Evolutionary conservation across 2,888 invertebrate genomes (phyloP).

Genomic region (Spilosoma lubricipeda): DNA sequence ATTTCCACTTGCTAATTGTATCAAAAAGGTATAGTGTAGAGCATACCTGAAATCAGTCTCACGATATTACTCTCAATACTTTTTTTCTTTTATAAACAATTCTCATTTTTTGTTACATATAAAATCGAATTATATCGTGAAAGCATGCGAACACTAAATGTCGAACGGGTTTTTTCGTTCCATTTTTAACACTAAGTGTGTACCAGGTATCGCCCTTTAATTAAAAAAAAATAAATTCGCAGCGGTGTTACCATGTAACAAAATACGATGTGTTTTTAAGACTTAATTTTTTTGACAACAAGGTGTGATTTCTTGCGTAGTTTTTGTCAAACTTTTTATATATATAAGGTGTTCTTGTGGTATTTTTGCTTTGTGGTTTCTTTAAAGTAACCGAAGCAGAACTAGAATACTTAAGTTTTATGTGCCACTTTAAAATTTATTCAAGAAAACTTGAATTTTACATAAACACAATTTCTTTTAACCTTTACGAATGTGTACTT

Average conservation of each 20-base stretch:
- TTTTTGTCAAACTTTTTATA: constrained; percentile 12
- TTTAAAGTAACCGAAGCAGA: not conserved
- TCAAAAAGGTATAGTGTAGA: no score
- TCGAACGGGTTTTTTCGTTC: constrained; percentile 47
- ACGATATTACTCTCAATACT: not conserved
- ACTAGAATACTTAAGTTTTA: not conserved
- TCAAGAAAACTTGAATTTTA: not conserved
- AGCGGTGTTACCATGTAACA: constrained; percentile 53
- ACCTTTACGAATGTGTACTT: not conserved
- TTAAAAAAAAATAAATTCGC: constrained; percentile 40
- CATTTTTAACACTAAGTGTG: constrained; percentile 58
- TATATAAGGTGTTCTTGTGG: not conserved
- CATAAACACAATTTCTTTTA: not conserved
- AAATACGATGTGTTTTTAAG: constrained; percentile 54
- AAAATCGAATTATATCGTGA: constrained; percentile 29
- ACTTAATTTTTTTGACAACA: not conserved
- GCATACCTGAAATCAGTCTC: not conserved
- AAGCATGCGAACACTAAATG: constrained; percentile 35
- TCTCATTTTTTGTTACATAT: not conserved
- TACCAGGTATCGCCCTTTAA: constrained; percentile 51
- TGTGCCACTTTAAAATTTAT: not conserved
- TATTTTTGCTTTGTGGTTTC: not conserved
- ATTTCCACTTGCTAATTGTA: not conserved
- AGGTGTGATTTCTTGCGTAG: constrained; percentile 10
- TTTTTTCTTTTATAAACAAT: not conserved